Conservation (phyloP, 2,888 invertebrate species). For the Drosophila longiperda region DNA sequence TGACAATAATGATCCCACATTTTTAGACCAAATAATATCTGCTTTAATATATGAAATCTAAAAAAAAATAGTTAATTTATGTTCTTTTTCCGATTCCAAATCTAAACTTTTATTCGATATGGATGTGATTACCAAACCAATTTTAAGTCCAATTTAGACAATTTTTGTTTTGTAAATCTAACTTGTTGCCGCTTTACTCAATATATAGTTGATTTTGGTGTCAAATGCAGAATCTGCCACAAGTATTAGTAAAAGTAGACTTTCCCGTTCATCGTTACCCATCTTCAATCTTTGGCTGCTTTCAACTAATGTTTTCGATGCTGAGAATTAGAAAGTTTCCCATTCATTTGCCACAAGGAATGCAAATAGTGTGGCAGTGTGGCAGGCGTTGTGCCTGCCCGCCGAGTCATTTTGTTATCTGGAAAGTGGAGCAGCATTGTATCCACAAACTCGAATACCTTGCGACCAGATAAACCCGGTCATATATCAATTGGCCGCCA, state of each 20-base stretch:
- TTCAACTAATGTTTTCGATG: neutral
- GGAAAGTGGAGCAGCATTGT: conserved; percentile 19
- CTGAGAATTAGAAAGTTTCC: neutral
- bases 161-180: neutral
- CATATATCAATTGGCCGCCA: conserved; percentile 72
- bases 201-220: neutral
- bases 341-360: neutral
- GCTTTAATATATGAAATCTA: neutral
- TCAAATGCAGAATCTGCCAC: neutral
- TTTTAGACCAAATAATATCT: neutral
- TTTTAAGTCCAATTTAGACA: neutral
- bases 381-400: conserved; percentile 2
- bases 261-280: neutral
- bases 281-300: neutral
- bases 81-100: neutral
- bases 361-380: conserved; percentile 1
- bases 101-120: neutral
- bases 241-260: neutral
- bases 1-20: neutral
- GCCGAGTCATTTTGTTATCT: conserved; percentile 43
- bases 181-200: neutral
- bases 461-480: conserved; percentile 44
- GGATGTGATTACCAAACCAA: neutral
- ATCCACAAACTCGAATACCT: conserved; percentile 30
- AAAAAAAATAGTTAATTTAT: rapidly evolving